A percentile compares a stretch with the other conserved stretches of the same genome.
Conservation (phyloP, 92 coral and sea anemone species). For the Bergia puertoricense region DNA sequence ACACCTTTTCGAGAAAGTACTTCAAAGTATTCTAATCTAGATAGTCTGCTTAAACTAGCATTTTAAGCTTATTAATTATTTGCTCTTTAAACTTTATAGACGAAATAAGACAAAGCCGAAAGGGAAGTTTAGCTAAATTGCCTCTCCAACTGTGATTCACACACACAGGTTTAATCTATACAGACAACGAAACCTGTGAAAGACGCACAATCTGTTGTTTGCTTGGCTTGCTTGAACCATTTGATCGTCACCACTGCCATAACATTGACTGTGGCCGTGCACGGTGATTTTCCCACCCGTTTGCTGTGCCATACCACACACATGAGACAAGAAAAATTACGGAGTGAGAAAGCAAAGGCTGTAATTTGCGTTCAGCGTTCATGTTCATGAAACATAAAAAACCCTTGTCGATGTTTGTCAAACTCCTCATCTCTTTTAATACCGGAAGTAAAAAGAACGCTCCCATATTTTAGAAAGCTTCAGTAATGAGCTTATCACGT, state of each 20-base stretch:
- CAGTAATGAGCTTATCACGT: too few relatives aligned
- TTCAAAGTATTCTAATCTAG: background rate
- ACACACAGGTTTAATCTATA: background rate
- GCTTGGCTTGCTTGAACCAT: too few relatives aligned
- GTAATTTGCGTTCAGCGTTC: too few relatives aligned
- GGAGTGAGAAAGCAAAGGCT: too few relatives aligned
- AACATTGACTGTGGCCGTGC: background rate
- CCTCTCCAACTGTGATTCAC: background rate
- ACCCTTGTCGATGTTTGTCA: background rate
- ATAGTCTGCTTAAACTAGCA: background rate
- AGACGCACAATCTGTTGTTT: too few relatives aligned
- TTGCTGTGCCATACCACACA: background rate
- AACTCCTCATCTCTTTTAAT: background rate
- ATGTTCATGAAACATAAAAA: background rate
- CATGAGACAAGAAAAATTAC: background rate
- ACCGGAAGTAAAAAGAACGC: background rate
- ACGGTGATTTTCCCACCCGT: background rate
- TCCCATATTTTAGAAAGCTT: background rate
- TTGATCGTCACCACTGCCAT: too few relatives aligned
- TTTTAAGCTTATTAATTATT: background rate
- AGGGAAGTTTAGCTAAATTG: background rate
- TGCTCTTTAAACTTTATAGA: background rate
- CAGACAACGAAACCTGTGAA: background rate
- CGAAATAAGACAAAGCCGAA: background rate
- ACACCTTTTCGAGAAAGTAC: background rate